Conservation (phyloP, 2,113 vertebrate species). For the Cettia cetti region DNA sequence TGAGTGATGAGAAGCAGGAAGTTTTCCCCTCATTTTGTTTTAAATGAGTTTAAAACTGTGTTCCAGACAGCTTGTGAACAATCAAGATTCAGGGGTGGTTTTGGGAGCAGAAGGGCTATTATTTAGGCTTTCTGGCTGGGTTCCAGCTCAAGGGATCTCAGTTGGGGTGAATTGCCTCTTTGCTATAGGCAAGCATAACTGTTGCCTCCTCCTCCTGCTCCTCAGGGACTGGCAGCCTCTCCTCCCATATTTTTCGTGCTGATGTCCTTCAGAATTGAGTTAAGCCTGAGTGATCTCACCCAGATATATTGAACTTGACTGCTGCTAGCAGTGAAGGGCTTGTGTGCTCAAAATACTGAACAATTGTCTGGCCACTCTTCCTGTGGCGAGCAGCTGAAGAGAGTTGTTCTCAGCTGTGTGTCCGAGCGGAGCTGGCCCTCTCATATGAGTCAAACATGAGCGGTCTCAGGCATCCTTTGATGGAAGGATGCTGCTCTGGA, state of each 20-base stretch:
- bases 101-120: background rate
- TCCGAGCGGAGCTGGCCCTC: background rate
- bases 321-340: background rate
- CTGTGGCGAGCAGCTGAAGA: fast-evolving
- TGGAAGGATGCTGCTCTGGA: background rate
- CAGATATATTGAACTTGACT: background rate
- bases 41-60: background rate
- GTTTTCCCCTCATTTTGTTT: background rate
- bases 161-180: background rate
- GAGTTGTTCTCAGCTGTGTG: background rate
- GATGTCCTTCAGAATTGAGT: background rate
- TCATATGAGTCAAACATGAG: background rate
- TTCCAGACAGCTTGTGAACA: background rate
- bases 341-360: background rate
- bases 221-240: background rate
- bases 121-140: background rate
- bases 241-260: background rate
- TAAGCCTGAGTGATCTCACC: background rate
- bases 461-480: background rate
- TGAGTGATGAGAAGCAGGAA: background rate
- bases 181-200: background rate
- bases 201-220: background rate
- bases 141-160: background rate
- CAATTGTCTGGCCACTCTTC: background rate
- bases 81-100: background rate